Evolutionary conservation across 2,888 invertebrate species (phyloP), one percentile per base, ranked within the genome.

Genomic region (Parelbella ahira): DNA sequence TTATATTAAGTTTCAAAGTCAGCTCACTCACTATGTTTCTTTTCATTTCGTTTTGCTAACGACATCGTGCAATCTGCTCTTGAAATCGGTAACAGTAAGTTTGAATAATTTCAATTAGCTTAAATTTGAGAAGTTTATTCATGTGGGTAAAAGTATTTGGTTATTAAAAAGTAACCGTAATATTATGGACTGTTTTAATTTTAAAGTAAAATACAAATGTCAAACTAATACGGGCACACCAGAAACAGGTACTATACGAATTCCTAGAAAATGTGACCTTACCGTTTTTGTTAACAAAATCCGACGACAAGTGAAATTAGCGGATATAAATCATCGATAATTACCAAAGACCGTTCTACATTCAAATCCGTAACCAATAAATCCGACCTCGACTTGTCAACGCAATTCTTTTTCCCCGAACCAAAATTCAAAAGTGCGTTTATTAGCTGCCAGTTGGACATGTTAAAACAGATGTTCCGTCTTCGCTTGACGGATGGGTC

Each of bases 381-480:
- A 56, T 58, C 48, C 48, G 24, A 43, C 24, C 24, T 39, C 37
- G 21, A 46, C 44, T 50, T 58, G 56, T 56, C 57, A 56, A 52
- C 50, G 48, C 45, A 37, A 49, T 47, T 49, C 42, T 45, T 48
- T 48, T 56, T 54, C 53, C 44, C 33, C 47, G 51, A 54, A 58
- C 51, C 46, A n/a, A 49, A 51, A 58, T 60, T 60, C 56, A 56
- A 55, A 60, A 67, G 63, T 69, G 29, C 67, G 59, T 68, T 76
- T 81, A 81, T 78, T 79, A 82, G 73, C 78, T 73, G 75, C 69
- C 74, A 72, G 65, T 67, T 67, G 58, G 68, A 78, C 73, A 81
- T 77, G 76, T 75, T 76, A 76, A 77, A 80, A 82, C 87, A 87
- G 84, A 86, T 86, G 87, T 83, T 82, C 72, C 78, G 70, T 69